Base-by-base conservation (phyloP, 37 sponge, comb jelly and placozoan species). In the Dysidea cf. avara region DNA sequence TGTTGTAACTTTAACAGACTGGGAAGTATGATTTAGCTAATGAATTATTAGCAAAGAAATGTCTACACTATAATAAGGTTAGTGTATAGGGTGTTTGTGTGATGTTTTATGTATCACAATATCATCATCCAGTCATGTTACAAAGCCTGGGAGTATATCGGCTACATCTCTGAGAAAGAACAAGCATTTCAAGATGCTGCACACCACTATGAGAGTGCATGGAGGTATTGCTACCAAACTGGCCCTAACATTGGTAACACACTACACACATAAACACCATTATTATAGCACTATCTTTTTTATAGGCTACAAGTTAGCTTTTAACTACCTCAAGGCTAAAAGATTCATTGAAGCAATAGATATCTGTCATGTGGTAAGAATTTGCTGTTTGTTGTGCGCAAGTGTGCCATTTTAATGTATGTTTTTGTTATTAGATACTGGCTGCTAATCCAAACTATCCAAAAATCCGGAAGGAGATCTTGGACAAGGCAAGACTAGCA, bases 81-180 rank as follows among this genome's bases (percentile, higher is more conserved):
- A 13, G 5, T 9, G 9, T 43, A 43, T 43, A 43, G 5, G 9
- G 46, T 43, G 46, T 12, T 43, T 9, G 9, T 43, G 46, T 43
- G 9, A 43, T 12, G 46, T 9, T 12, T 43, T 43, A 9, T 43
- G 46, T 43, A 9, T 30, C n/a, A n/a, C 14, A 31, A 14, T 37
- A 1, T 26, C 3, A n/a, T 63, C 33, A 28, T 62, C n/a, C 67
- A 93, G 94, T 85, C 94, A 9, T 93, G 90, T 59, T 71, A 70
- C 74, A 91, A 86, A 57, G 99, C 96, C 0, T 93, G 88, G 88
- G 99, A 98, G 82, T 98, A 92, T 67, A 38, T 79, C 39, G 99
- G 99, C 35, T 95, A 72, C 79, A 82, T 98, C 55, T 21, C 80
- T 21, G 99, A 98, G 77, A 98, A 86, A 66, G 99, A 95, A 33